phyloP scores from a whole-genome alignment of 2,888 invertebrate species.

The Cataglyphis livida region DNA sequence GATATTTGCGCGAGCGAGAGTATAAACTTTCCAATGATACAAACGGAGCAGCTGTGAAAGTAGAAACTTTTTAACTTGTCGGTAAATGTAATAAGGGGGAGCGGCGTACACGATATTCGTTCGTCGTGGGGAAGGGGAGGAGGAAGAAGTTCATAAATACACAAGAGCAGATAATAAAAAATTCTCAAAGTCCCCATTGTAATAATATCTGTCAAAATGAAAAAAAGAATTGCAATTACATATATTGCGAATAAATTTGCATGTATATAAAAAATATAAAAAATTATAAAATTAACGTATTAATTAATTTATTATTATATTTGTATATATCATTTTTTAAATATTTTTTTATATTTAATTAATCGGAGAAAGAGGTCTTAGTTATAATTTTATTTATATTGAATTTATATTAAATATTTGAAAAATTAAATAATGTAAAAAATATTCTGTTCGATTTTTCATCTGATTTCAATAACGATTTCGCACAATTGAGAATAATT shows the following conservation, averaged over 20 bases:
- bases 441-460: background rate
- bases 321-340: constrained; percentile 46
- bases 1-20: constrained; percentile 58
- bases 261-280: background rate
- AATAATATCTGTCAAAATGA: background rate
- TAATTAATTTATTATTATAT: constrained; percentile 70
- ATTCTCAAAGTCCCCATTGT: background rate
- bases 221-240: background rate
- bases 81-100: constrained; percentile 47
- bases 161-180: background rate
- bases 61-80: constrained; percentile 70
- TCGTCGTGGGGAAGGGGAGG: background rate
- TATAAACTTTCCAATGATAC: constrained; percentile 73
- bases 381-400: constrained; percentile 61
- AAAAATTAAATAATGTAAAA: background rate
- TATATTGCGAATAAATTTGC: background rate
- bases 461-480: background rate
- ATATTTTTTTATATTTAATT: background rate
- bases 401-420: background rate
- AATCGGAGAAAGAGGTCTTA: constrained; percentile 22
- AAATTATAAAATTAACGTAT: background rate
- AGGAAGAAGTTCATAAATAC: background rate
- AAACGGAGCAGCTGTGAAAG: constrained; percentile 74
- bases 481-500: constrained; percentile 48
- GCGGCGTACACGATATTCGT: constrained; percentile 26